Percentiles rank a stretch among this genome's conserved stretches.
Evolutionary conservation across 2,888 invertebrate genomes (phyloP).

Genomic region (Leuctra nigra): DNA sequence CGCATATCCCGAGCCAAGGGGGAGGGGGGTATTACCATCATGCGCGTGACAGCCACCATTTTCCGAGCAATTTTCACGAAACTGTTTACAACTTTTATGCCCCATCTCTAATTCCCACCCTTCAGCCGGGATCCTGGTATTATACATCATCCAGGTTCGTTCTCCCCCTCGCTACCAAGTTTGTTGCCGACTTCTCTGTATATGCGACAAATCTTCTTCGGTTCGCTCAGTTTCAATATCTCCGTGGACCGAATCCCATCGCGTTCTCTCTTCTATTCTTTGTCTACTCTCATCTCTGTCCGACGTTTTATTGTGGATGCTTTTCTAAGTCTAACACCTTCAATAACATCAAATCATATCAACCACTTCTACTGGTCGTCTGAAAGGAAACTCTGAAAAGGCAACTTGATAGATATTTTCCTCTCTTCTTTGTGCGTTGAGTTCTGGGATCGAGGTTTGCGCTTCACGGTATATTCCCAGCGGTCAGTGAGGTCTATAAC

Average conservation of each 20-base stretch:
- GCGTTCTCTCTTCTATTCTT: not conserved
- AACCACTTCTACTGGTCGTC: not conserved
- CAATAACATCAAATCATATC: constrained; percentile 7
- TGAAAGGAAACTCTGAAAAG: not conserved
- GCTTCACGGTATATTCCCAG: no score
- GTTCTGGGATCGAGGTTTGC: no score
- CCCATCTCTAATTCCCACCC: not conserved
- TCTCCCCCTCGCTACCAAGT: no score
- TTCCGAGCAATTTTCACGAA: not conserved
- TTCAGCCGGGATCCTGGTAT: not conserved
- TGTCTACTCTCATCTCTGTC: not conserved
- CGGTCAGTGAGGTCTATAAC: no score
- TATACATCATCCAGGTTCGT: not conserved
- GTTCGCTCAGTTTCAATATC: constrained; percentile 11
- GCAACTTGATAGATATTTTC: no score
- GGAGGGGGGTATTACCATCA: no score
- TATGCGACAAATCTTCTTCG: constrained; percentile 15
- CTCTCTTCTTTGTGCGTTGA: no score
- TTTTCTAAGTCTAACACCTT: not conserved
- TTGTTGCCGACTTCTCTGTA: no score
- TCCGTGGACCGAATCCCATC: not conserved
- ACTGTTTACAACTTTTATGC: not conserved
- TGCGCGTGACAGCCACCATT: no score
- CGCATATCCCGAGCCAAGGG: no score
- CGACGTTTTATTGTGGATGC: not conserved